Percentiles rank a stretch among this genome's conserved stretches.
Conservation (phyloP, 2,888 invertebrate genomes). For the Ormyrus rosae region DNA sequence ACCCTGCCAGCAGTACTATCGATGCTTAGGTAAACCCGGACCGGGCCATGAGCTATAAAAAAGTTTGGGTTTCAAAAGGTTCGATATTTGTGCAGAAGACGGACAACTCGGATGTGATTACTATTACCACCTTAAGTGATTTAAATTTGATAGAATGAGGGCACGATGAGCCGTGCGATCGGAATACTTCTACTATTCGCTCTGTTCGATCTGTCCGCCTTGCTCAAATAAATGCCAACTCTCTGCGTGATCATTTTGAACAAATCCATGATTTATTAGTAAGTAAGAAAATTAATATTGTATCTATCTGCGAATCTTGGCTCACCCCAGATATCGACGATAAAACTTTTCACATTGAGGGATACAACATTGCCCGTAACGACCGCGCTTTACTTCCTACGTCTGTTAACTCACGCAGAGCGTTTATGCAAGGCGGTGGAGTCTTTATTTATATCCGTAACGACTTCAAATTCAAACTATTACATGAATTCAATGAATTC, state of each 20-base stretch:
- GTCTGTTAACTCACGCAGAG: not conserved
- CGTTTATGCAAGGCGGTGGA: conserved; percentile 1
- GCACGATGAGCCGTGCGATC: not conserved
- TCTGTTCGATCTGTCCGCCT: not conserved
- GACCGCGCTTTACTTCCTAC: no score
- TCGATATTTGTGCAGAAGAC: conserved; percentile 1
- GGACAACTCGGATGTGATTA: not conserved
- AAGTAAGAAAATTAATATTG: conserved; percentile 11
- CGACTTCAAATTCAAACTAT: not conserved
- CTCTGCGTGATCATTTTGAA: not conserved
- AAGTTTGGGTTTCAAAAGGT: not conserved
- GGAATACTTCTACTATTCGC: not conserved
- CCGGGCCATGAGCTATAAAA: not conserved
- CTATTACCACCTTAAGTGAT: not conserved
- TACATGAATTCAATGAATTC: not conserved
- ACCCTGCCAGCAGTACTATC: no score
- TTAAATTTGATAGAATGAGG: not conserved
- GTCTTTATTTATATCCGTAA: not conserved
- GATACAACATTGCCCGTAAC: not conserved
- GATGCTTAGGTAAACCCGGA: no score
- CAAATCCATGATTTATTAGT: not conserved
- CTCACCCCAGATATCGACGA: conserved; percentile 5
- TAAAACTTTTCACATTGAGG: not conserved
- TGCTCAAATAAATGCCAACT: conserved; percentile 5
- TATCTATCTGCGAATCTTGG: conserved; percentile 1